A percentile compares a stretch with the other conserved stretches of the same genome.
Evolutionary conservation across 2,888 invertebrate species (phyloP).

Genomic region (Lissonota sp.): DNA sequence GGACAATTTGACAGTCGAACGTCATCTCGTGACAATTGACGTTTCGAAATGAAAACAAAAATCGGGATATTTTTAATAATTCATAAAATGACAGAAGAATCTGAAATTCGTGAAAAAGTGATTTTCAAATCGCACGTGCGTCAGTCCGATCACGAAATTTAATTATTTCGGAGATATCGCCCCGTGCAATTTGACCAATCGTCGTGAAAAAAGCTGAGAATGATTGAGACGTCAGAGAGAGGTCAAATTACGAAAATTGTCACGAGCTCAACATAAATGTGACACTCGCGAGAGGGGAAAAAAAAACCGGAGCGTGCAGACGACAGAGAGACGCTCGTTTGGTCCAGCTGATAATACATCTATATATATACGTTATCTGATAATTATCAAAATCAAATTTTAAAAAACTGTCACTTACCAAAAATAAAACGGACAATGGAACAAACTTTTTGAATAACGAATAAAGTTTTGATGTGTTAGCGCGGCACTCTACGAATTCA

Average conservation of each 20-base stretch:
- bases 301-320: constrained; percentile 66
- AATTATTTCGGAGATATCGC: not conserved
- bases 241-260: not conserved
- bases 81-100: too few species aligned
- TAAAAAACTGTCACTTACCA: constrained; percentile 55
- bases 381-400: constrained; percentile 46
- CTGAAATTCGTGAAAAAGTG: too few species aligned
- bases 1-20: too few species aligned
- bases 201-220: not conserved
- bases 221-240: constrained; percentile 20
- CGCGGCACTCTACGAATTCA: constrained; percentile 71
- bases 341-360: constrained; percentile 13
- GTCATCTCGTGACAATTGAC: too few species aligned
- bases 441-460: not conserved
- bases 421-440: constrained; percentile 28
- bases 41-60: too few species aligned
- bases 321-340: constrained; percentile 58
- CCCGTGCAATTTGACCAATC: not conserved
- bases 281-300: constrained; percentile 34
- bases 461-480: not conserved
- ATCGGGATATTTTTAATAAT: too few species aligned
- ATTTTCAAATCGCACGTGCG: not conserved
- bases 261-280: not conserved
- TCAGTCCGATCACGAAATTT: not conserved
- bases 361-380: not conserved